These are phyloP conservation scores for Axinella damicornis DNA, from an alignment of 37 sponge, comb jelly and placozoan genomes.

Conservation along the genomic window DNA sequence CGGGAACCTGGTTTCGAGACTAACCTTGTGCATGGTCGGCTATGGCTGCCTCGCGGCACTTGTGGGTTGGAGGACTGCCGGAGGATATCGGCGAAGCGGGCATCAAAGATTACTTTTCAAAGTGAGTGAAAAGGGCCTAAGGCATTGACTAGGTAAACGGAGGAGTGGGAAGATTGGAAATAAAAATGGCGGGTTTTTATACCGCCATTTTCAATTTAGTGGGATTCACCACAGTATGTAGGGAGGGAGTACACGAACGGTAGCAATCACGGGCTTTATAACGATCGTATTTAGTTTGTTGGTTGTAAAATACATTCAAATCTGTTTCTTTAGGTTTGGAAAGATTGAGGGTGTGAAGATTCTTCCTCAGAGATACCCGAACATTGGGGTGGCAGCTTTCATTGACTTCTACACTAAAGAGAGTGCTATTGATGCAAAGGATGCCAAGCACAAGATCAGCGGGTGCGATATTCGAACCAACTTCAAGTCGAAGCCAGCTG, in stretches of 20 bases:
- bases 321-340: slow-evolving; percentile 67
- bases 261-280: too few species aligned
- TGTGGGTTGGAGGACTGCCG: slow-evolving; percentile 88
- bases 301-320: neutral
- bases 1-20: too few species aligned
- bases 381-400: slow-evolving; percentile 82
- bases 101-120: slow-evolving; percentile 73
- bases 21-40: too few species aligned
- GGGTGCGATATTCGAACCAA: slow-evolving; percentile 71
- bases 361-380: slow-evolving; percentile 74
- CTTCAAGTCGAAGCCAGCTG: slow-evolving; percentile 67
- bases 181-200: too few species aligned
- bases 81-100: slow-evolving; percentile 61
- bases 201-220: too few species aligned
- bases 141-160: too few species aligned
- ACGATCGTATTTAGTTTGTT: neutral
- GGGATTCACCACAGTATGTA: too few species aligned
- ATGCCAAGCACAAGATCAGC: slow-evolving; percentile 49
- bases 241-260: too few species aligned
- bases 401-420: slow-evolving; percentile 80
- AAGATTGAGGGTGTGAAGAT: slow-evolving; percentile 84
- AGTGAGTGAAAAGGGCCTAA: slow-evolving; percentile 42
- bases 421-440: slow-evolving; percentile 73
- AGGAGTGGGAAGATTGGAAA: too few species aligned
- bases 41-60: slow-evolving; percentile 50